These are phyloP conservation scores for Zhengitettix transpicula DNA, from an alignment of 2,888 invertebrate genomes.

Conservation along the genomic window DNA sequence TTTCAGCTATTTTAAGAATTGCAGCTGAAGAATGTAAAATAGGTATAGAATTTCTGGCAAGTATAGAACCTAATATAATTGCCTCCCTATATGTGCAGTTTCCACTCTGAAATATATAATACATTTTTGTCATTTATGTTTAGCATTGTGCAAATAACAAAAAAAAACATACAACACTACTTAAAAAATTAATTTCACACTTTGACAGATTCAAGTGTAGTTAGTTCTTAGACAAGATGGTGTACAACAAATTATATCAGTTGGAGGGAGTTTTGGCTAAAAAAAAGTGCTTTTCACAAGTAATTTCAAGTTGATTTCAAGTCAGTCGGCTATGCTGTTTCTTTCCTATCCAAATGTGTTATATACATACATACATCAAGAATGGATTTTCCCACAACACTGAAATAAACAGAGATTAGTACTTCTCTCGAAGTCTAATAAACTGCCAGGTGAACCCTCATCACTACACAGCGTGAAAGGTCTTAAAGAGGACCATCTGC, in stretches of 20 bases:
- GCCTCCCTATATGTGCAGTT: conserved; percentile 92
- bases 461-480: too few relatives aligned
- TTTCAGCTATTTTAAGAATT: conserved; percentile 87
- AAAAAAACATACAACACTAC: background rate
- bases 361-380: too few relatives aligned
- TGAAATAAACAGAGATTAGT: too few relatives aligned
- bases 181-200: background rate
- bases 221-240: too few relatives aligned
- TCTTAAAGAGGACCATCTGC: too few relatives aligned
- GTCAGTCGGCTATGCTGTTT: background rate
- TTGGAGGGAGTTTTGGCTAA: too few relatives aligned
- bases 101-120: conserved; percentile 46
- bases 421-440: too few relatives aligned
- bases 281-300: too few relatives aligned
- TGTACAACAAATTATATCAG: too few relatives aligned
- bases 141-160: background rate
- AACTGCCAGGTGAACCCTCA: too few relatives aligned
- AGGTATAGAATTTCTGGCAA: conserved; percentile 83
- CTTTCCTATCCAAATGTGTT: background rate
- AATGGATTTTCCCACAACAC: too few relatives aligned
- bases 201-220: background rate
- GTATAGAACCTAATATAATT: conserved; percentile 80
- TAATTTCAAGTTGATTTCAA: too few relatives aligned
- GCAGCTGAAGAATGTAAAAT: conserved; percentile 91
- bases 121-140: background rate